These are phyloP conservation scores for Atlantisia rogersi DNA, from an alignment of 2,113 vertebrate genomes.

Conservation along the genomic window DNA sequence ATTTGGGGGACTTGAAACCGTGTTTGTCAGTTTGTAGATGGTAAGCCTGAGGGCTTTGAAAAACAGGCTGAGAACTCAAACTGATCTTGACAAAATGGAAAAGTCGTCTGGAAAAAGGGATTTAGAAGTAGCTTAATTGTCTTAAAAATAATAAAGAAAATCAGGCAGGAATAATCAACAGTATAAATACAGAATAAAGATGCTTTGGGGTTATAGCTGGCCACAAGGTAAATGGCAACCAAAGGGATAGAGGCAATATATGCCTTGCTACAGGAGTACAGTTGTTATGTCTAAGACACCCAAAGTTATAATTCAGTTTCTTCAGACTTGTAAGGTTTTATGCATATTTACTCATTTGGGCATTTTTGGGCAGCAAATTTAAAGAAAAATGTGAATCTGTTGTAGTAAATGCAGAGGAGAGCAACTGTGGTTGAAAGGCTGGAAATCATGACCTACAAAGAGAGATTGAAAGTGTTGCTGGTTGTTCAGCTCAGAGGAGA, in stretches of 20 bases:
- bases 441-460: not conserved
- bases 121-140: not conserved
- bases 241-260: not conserved
- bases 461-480: not conserved
- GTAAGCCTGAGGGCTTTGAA: not conserved
- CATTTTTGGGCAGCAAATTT: not conserved
- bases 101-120: not conserved
- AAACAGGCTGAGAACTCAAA: not conserved
- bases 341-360: not conserved
- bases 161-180: not conserved
- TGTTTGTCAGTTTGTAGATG: not conserved
- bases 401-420: not conserved
- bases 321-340: not conserved
- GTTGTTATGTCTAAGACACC: not conserved
- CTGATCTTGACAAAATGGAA: not conserved
- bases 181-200: not conserved
- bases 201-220: not conserved
- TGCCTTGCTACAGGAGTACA: not conserved
- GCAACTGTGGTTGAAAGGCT: not conserved
- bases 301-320: not conserved
- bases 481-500: not conserved
- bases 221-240: not conserved
- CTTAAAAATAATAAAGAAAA: not conserved
- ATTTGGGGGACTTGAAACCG: not conserved
- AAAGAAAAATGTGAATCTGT: not conserved